Evolutionary conservation across 2,797 vertebrate species (phyloP).

Genomic region (Pseudotriccus pelzelni): DNA sequence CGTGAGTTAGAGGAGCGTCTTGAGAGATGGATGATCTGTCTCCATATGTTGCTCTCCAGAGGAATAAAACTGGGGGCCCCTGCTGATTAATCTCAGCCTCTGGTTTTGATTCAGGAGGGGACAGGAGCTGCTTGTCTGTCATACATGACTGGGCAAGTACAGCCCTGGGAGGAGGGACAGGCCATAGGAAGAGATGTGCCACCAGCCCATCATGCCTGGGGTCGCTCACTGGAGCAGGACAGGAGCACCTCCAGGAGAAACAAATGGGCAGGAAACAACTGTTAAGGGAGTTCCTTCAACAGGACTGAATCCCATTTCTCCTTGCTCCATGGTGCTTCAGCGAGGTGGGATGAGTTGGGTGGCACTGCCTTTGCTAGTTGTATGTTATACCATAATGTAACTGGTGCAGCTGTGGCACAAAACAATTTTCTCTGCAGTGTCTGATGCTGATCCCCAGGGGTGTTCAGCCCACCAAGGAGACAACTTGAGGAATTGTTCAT

Average conservation of each 20-base stretch:
- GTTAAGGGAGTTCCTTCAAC: fast-evolving
- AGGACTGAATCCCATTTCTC: background rate
- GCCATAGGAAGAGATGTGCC: background rate
- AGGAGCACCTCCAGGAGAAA: background rate
- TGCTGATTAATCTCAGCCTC: background rate
- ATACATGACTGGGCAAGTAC: fast-evolving
- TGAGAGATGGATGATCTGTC: background rate
- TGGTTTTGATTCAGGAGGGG: background rate
- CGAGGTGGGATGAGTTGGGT: fast-evolving
- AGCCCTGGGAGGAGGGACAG: background rate
- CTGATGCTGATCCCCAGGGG: background rate
- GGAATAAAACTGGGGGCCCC: background rate
- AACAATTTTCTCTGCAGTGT: background rate
- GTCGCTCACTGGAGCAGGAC: background rate
- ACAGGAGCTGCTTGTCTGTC: background rate
- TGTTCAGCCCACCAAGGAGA: background rate
- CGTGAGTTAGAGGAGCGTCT: background rate
- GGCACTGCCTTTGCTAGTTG: too few relatives aligned
- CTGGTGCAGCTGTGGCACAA: background rate
- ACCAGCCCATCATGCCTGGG: fast-evolving
- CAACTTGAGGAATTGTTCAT: background rate
- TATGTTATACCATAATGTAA: fast-evolving
- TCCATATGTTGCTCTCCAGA: background rate
- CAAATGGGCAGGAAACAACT: fast-evolving
- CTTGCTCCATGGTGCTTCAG: background rate